Evolutionary conservation across 2,797 vertebrate species (phyloP).

Genomic region (Erithacus rubecula): DNA sequence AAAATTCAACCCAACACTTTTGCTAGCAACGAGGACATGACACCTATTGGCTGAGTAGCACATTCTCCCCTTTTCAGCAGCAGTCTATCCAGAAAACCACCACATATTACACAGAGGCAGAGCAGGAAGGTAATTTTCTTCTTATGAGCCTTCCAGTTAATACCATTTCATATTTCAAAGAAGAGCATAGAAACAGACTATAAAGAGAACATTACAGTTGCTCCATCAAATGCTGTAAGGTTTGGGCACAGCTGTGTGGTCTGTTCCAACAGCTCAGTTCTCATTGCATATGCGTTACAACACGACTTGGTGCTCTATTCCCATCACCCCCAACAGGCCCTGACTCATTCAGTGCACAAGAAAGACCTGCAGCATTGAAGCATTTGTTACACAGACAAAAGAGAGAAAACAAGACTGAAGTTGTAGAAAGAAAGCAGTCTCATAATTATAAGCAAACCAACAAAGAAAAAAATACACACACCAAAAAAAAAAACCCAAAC

Average conservation of each 20-base stretch:
- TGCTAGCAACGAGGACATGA: background rate
- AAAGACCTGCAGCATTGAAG: background rate
- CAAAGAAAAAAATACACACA: background rate
- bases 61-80: background rate
- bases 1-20: background rate
- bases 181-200: background rate
- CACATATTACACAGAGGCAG: background rate
- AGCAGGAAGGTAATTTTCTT: background rate
- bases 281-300: background rate
- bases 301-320: background rate
- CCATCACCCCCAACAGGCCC: background rate
- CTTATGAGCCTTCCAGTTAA: background rate
- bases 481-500: too few relatives aligned
- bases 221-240: background rate
- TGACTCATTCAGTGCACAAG: background rate
- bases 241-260: background rate
- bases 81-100: background rate
- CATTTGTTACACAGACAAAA: background rate
- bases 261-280: background rate
- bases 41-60: background rate
- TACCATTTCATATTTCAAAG: background rate
- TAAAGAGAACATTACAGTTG: background rate
- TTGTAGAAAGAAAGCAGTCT: background rate
- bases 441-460: background rate
- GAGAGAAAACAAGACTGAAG: background rate